phyloP scores from a whole-genome alignment of 2,113 vertebrate genomes.

The Heliornis fulica region DNA sequence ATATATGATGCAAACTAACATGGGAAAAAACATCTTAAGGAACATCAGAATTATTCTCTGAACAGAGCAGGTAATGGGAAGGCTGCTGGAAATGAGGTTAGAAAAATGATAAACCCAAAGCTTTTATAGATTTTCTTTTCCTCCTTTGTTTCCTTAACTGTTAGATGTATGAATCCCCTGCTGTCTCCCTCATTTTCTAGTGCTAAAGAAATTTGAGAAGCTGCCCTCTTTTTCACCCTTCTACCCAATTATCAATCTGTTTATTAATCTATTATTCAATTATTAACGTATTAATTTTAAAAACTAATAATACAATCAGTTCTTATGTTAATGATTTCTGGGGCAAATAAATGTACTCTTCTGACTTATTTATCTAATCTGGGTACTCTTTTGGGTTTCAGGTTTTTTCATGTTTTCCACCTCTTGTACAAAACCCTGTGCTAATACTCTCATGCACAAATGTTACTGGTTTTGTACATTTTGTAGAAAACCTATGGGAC shows the following conservation, averaged over 20 bases:
- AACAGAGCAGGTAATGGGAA: not conserved
- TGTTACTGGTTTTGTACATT: not conserved
- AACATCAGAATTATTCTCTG: not conserved
- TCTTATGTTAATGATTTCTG: not conserved
- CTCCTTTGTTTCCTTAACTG: not conserved
- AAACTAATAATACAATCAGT: not conserved
- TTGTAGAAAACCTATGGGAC: not conserved
- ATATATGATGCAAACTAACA: conserved; percentile 26
- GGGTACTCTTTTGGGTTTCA: not conserved
- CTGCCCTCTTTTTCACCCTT: not conserved
- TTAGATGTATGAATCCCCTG: not conserved
- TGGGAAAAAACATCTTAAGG: not conserved
- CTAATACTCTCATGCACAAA: not conserved
- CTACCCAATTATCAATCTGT: not conserved
- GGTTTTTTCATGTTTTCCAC: not conserved
- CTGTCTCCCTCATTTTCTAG: not conserved
- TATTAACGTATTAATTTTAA: too few species aligned
- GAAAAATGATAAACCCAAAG: not conserved
- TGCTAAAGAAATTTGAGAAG: not conserved
- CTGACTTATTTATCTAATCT: not conserved
- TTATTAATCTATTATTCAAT: too few species aligned
- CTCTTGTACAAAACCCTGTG: not conserved
- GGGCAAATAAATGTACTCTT: not conserved
- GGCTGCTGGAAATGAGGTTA: not conserved
- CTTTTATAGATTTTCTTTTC: not conserved